phyloP scores from a whole-genome alignment of 2,113 vertebrate genomes.

The Tympanuchus pallidicinctus region DNA sequence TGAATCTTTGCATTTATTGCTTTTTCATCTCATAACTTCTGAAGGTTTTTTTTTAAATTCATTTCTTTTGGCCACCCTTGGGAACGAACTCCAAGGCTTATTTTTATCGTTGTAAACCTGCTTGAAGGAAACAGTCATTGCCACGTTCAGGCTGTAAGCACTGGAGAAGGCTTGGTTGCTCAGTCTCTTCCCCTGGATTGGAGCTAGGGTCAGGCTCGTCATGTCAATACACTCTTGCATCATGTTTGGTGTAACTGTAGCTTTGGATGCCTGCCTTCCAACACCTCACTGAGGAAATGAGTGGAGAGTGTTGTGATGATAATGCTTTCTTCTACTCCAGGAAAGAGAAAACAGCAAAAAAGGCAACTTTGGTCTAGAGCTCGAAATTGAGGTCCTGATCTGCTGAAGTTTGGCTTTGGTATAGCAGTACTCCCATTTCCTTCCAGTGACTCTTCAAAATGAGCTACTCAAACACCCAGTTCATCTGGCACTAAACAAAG shows the following conservation, averaged over 20 bases:
- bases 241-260: accelerated
- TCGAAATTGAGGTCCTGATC: background rate
- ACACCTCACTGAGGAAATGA: background rate
- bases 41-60: background rate
- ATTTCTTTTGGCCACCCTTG: background rate
- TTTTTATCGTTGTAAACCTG: background rate
- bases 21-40: accelerated
- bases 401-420: background rate
- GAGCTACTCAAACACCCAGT: background rate
- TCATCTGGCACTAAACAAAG: background rate
- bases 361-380: background rate
- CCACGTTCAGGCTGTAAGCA: accelerated
- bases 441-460: background rate
- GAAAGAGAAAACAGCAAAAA: background rate
- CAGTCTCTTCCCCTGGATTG: background rate
- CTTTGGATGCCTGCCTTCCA: background rate
- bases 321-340: background rate
- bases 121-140: background rate
- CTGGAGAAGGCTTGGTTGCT: background rate
- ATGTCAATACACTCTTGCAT: background rate
- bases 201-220: background rate
- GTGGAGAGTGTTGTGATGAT: background rate
- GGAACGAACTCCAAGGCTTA: background rate
- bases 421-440: background rate
- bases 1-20: background rate